phyloP scores from a whole-genome alignment of 1,140 invertebrate genomes.

The Drosophila jambulina region DNA sequence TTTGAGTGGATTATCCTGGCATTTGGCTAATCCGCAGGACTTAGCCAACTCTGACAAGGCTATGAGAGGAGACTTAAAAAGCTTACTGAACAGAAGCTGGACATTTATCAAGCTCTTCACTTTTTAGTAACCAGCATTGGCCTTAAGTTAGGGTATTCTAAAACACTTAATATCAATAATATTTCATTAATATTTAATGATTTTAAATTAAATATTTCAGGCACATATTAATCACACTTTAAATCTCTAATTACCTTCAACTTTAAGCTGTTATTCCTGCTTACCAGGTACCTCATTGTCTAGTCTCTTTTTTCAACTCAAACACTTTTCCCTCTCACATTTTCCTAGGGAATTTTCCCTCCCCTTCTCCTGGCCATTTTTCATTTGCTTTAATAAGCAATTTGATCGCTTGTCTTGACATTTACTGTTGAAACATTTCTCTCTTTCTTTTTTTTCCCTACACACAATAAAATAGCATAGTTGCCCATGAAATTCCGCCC shows the following conservation, averaged over 20 bases:
- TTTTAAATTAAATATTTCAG: too few species aligned
- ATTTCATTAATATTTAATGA: too few species aligned
- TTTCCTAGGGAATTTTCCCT: not conserved
- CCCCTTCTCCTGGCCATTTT: constrained; percentile 5
- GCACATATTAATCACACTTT: too few species aligned
- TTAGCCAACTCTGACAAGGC: not conserved
- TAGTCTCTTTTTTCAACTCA: not conserved
- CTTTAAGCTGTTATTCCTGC: not conserved
- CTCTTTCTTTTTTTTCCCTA: not conserved
- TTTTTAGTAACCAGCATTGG: not conserved
- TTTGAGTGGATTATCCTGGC: constrained; percentile 21
- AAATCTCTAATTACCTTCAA: not conserved
- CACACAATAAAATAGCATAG: constrained; percentile 23
- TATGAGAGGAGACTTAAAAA: constrained; percentile 4
- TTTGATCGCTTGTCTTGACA: constrained; percentile 57
- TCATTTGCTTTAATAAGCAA: constrained; percentile 46
- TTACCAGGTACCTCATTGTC: not conserved
- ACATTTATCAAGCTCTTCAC: constrained; percentile 4
- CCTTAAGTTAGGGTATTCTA: not conserved
- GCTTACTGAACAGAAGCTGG: too few species aligned
- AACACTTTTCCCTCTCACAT: not conserved
- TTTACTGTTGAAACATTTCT: constrained; percentile 33
- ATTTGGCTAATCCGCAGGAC: constrained; percentile 11
- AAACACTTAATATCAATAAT: too few species aligned
- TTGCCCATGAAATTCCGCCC: constrained; percentile 41